Conservation (phyloP, 2,113 vertebrate genomes). For the Scomber colias region DNA sequence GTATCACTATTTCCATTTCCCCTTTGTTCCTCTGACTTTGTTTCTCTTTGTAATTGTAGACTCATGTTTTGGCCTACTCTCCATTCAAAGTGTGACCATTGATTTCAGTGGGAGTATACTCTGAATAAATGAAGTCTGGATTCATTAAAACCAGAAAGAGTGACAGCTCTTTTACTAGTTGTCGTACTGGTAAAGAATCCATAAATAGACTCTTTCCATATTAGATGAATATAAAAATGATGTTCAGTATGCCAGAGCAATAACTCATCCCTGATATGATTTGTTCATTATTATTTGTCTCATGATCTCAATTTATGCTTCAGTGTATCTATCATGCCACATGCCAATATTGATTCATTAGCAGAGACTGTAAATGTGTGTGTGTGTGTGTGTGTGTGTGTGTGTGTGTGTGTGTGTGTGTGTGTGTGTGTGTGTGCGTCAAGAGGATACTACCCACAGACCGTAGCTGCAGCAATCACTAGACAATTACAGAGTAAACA, state of each 20-base stretch:
- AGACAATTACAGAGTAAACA: conserved; percentile 77
- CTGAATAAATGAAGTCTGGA: conserved; percentile 35
- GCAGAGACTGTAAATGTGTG: conserved; percentile 30
- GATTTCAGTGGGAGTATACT: conserved; percentile 24
- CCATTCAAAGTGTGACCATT: conserved; percentile 35
- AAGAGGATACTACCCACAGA: conserved; percentile 46
- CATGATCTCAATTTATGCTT: conserved; percentile 51
- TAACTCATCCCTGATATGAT: conserved; percentile 17
- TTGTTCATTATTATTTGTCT: conserved; percentile 60
- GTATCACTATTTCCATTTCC: neutral
- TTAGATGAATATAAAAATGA: neutral
- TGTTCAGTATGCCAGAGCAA: neutral
- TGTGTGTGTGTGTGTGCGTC: conserved; percentile 20
- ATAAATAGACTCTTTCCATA: neutral
- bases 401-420: conserved; percentile 4
- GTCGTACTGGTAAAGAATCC: conserved; percentile 1
- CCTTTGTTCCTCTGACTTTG: conserved; percentile 12
- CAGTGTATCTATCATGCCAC: conserved; percentile 37
- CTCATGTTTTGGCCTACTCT: conserved; percentile 1
- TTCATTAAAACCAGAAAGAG: conserved; percentile 20
- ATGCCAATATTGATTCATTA: conserved; percentile 60
- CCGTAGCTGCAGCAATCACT: conserved; percentile 71
- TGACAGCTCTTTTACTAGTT: neutral
- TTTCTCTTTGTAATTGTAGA: conserved; percentile 20
- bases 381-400: conserved; percentile 15